A percentile compares a stretch with the other conserved stretches of the same genome.
Evolutionary conservation across 1,140 invertebrate species (phyloP).

Genomic region (Lasioglossum baleicum): DNA sequence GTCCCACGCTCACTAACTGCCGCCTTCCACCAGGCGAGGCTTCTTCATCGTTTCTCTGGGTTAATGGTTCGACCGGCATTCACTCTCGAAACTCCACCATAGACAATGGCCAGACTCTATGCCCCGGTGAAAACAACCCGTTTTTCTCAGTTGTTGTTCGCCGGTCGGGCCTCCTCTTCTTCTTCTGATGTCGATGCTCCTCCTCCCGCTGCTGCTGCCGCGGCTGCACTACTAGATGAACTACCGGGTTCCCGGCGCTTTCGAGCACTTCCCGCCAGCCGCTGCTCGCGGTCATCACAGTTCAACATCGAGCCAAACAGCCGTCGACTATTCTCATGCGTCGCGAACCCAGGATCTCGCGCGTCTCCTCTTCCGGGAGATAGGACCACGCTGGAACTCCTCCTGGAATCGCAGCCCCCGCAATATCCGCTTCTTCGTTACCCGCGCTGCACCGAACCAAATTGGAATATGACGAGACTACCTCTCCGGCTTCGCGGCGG

Average conservation of each 20-base stretch:
- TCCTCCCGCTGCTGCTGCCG: too few relatives aligned
- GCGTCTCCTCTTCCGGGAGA: background rate
- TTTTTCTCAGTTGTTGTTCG: constrained; percentile 10
- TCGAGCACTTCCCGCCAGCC: constrained; percentile 13
- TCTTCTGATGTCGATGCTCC: too few relatives aligned
- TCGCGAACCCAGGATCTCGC: too few relatives aligned
- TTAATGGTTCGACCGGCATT: constrained; percentile 13
- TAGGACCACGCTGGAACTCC: background rate
- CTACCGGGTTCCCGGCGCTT: constrained; percentile 4
- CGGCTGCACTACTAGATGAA: too few relatives aligned
- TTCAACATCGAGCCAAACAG: constrained; percentile 29
- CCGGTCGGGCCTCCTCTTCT: constrained; percentile 10
- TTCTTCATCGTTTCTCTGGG: constrained; percentile 27
- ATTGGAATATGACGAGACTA: constrained; percentile 27
- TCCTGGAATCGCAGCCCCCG: constrained; percentile 12
- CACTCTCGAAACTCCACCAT: background rate
- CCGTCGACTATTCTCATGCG: background rate
- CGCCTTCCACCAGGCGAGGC: constrained; percentile 10
- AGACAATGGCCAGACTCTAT: background rate
- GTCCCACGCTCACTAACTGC: constrained; percentile 13
- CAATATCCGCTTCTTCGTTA: constrained; percentile 15
- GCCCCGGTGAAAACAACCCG: background rate
- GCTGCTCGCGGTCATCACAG: constrained; percentile 47
- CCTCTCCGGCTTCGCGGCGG: background rate
- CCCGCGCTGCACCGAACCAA: constrained; percentile 40